Conservation (phyloP, 1,140 invertebrate genomes). For the Dendrolimus punctatus region DNA sequence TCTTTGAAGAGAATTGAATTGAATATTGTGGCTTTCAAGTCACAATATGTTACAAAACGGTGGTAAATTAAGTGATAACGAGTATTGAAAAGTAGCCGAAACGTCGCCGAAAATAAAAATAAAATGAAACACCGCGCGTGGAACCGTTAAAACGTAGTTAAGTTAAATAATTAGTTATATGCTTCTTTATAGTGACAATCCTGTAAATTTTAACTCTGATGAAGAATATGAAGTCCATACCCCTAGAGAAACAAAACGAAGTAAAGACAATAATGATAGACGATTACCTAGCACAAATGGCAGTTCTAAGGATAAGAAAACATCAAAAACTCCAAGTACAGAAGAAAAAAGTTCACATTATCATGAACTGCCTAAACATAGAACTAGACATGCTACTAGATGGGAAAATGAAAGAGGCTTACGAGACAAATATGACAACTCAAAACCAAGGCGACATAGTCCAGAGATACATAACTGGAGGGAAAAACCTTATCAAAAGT, state of each 20-base stretch:
- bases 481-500: slow-evolving; percentile 15
- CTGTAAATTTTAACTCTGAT: slow-evolving; percentile 34
- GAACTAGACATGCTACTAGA: slow-evolving; percentile 17
- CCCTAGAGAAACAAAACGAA: background rate
- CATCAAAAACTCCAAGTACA: slow-evolving; percentile 15
- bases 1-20: background rate
- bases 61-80: background rate
- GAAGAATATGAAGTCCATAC: slow-evolving; percentile 21
- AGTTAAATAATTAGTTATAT: slow-evolving; percentile 1
- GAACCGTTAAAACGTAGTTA: too few relatives aligned
- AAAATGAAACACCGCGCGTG: background rate
- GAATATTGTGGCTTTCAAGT: background rate
- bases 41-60: background rate
- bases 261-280: slow-evolving; percentile 5
- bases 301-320: slow-evolving; percentile 10
- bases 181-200: slow-evolving; percentile 9
- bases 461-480: slow-evolving; percentile 22
- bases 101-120: background rate
- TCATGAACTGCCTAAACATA: slow-evolving; percentile 19
- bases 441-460: slow-evolving; percentile 22
- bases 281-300: too few relatives aligned
- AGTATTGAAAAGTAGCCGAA: background rate
- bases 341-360: slow-evolving; percentile 18
- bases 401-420: slow-evolving; percentile 22
- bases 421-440: slow-evolving; percentile 27